These are phyloP conservation scores for Macropodus opercularis DNA, from an alignment of 2,797 vertebrate species.

Conservation along the genomic window DNA sequence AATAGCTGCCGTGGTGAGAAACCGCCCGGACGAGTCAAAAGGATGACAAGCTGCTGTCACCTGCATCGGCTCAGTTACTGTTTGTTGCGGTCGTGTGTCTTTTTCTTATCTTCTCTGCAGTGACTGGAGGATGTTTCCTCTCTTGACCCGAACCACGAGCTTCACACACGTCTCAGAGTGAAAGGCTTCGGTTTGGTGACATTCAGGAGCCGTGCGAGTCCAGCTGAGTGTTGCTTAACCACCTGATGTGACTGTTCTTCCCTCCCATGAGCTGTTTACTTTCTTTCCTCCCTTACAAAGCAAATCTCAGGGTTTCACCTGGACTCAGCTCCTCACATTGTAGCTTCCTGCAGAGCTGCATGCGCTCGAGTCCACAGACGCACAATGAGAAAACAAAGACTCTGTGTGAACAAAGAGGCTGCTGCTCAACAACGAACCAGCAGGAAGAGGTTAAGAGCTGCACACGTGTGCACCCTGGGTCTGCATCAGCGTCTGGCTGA, in stretches of 20 bases:
- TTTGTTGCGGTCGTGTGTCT: no score
- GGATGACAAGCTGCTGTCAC: no score
- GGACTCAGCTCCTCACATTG: slow-evolving; percentile 2
- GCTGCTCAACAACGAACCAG: slow-evolving; percentile 42
- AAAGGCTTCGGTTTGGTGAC: no score
- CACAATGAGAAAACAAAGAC: slow-evolving; percentile 33
- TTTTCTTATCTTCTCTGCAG: no score
- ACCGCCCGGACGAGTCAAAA: slow-evolving; percentile 9
- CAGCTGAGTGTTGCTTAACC: no score
- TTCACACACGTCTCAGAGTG: no score
- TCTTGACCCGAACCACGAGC: no score
- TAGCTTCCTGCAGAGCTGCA: background rate
- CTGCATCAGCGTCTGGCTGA: slow-evolving; percentile 79
- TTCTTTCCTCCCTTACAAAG: slow-evolving; percentile 1
- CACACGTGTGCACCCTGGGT: slow-evolving; percentile 44
- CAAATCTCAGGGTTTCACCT: background rate
- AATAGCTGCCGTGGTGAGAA: slow-evolving; percentile 26
- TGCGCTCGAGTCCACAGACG: slow-evolving; percentile 9
- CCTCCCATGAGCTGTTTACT: background rate
- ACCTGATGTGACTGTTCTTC: background rate
- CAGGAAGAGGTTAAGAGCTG: slow-evolving; percentile 38
- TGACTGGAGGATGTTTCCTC: no score
- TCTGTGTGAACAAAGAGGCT: slow-evolving; percentile 41
- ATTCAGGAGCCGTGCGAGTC: no score
- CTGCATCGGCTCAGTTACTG: no score